Percentiles rank a stretch among this genome's conserved stretches.
Conservation (phyloP, 2,113 vertebrate species). For the Phyllostomus hastatus region DNA sequence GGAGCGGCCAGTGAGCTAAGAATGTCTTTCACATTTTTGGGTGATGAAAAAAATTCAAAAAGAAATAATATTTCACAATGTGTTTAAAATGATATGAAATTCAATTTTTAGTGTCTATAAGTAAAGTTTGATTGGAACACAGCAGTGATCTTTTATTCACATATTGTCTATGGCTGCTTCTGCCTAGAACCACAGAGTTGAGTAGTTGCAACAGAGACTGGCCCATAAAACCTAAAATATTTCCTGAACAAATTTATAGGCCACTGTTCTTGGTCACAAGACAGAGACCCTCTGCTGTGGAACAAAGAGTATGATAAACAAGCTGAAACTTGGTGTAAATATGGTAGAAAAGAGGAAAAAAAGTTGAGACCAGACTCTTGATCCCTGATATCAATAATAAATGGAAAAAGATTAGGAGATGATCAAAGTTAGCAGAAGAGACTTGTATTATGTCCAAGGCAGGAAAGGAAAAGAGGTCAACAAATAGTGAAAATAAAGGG, state of each 20-base stretch:
- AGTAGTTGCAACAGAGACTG: not conserved
- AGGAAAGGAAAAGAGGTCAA: not conserved
- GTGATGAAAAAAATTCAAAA: not conserved
- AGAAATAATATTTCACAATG: not conserved
- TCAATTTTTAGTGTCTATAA: not conserved
- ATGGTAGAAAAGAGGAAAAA: not conserved
- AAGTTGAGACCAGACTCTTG: not conserved
- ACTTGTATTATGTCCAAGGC: not conserved
- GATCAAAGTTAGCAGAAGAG: not conserved
- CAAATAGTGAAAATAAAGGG: not conserved
- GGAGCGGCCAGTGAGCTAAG: not conserved
- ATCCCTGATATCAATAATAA: not conserved
- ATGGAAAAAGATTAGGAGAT: not conserved
- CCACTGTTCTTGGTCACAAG: not conserved
- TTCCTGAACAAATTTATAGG: not conserved
- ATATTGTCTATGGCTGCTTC: not conserved
- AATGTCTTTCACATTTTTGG: not conserved
- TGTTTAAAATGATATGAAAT: slow-evolving; percentile 1
- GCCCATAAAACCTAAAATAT: not conserved
- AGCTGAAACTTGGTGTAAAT: not conserved
- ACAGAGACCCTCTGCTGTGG: not conserved
- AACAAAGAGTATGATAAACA: not conserved
- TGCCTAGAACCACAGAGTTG: not conserved
- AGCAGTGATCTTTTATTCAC: not conserved
- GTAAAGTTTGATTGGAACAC: not conserved